phyloP scores from a whole-genome alignment of 2,888 invertebrate genomes.

The Lottia scabra region DNA sequence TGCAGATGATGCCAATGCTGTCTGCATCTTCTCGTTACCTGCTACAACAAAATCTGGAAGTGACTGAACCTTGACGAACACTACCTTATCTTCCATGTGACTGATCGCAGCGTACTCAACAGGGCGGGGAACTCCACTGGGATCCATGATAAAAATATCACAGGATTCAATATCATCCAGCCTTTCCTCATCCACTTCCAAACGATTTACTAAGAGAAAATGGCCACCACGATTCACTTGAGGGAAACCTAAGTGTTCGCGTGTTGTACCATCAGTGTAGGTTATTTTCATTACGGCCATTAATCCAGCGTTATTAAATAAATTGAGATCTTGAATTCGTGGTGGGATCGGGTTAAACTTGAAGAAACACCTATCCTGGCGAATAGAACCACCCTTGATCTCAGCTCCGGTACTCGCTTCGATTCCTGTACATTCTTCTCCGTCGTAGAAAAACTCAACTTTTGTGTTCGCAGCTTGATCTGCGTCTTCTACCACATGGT shows the following conservation, averaged over 20 bases:
- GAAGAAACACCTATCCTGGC: background rate
- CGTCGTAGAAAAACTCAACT: background rate
- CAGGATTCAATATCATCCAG: background rate
- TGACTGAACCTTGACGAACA: background rate
- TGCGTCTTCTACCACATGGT: background rate
- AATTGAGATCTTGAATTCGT: background rate
- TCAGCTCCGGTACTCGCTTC: background rate
- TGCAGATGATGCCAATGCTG: background rate
- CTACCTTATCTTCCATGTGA: background rate
- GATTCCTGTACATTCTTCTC: background rate
- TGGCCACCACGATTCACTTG: background rate
- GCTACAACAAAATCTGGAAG: background rate
- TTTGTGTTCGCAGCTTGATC: background rate
- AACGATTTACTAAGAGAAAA: background rate
- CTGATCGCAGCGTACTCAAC: background rate
- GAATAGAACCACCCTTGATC: background rate
- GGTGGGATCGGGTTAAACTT: background rate
- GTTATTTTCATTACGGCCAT: background rate
- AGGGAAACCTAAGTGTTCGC: background rate
- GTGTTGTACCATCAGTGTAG: background rate
- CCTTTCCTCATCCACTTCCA: background rate
- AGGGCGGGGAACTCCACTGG: background rate
- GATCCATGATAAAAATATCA: background rate
- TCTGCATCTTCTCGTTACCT: background rate
- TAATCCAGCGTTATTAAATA: background rate